Evolutionary conservation across 2,113 vertebrate species (phyloP).

Genomic region (Picathartes gymnocephalus): DNA sequence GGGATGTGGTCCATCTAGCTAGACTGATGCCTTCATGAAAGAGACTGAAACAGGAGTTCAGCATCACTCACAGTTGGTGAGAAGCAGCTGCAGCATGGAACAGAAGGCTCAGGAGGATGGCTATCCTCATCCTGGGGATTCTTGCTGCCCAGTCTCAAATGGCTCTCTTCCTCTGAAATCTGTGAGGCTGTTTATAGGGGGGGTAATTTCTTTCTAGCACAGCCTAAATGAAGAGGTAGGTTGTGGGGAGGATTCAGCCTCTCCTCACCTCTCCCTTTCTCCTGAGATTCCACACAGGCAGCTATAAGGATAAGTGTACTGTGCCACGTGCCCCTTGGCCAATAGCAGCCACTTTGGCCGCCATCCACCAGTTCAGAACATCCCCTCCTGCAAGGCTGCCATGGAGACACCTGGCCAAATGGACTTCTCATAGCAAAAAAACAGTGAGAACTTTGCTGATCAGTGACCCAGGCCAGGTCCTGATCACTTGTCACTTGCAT

Average conservation of each 20-base stretch:
- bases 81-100: slow-evolving; percentile 1
- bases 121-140: not conserved
- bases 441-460: not conserved
- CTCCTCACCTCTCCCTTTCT: not conserved
- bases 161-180: not conserved
- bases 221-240: slow-evolving; percentile 3
- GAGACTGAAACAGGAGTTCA: not conserved
- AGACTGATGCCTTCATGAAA: not conserved
- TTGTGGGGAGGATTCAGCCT: not conserved
- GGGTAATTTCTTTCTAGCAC: not conserved
- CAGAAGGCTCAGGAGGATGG: slow-evolving; percentile 17
- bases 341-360: slow-evolving; percentile 4
- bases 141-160: not conserved
- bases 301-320: not conserved
- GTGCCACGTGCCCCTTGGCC: not conserved
- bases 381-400: not conserved
- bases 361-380: slow-evolving; percentile 8
- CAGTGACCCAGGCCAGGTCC: slow-evolving; percentile 58
- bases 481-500: slow-evolving; percentile 24
- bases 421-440: not conserved
- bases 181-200: not conserved
- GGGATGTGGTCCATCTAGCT: not conserved
- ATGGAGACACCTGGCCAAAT: not conserved
- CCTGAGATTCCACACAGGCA: not conserved
- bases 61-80: slow-evolving; percentile 57